Evolutionary conservation across 2,797 vertebrate species (phyloP).

Genomic region (Petrocephalus schoutedeni): DNA sequence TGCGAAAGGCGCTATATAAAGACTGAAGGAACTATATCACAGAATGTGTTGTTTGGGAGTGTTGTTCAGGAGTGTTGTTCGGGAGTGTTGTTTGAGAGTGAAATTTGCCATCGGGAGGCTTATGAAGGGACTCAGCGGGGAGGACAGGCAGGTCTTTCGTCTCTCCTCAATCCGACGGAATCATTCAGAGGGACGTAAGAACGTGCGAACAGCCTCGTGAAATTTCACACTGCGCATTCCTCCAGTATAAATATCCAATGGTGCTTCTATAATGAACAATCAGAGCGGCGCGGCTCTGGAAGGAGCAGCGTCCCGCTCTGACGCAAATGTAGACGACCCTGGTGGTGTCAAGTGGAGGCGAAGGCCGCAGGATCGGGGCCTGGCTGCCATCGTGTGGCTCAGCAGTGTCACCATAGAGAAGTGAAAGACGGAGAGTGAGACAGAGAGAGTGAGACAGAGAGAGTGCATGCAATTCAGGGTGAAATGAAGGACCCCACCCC

Average conservation of each 20-base stretch:
- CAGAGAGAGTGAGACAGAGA: not conserved
- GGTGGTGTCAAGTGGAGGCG: slow-evolving; percentile 23
- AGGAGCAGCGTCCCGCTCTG: slow-evolving; percentile 29
- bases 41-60: not conserved
- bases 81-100: not conserved
- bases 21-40: not conserved
- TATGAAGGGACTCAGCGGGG: no score
- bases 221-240: slow-evolving; percentile 33
- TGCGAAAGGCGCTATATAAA: not conserved
- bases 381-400: not conserved
- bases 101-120: no score
- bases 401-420: not conserved
- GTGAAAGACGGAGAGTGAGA: not conserved
- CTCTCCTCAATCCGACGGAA: slow-evolving; percentile 21
- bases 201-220: slow-evolving; percentile 23
- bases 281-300: slow-evolving; percentile 40
- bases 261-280: slow-evolving; percentile 38
- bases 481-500: not conserved
- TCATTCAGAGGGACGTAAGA: slow-evolving; percentile 31
- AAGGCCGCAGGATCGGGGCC: not conserved
- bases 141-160: not conserved
- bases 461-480: not conserved
- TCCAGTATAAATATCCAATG: slow-evolving; percentile 45
- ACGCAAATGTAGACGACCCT: slow-evolving; percentile 31
- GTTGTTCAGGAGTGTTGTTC: not conserved